Conservation (phyloP, 2,113 vertebrate species). For the Microcebus lehilahytsara region DNA sequence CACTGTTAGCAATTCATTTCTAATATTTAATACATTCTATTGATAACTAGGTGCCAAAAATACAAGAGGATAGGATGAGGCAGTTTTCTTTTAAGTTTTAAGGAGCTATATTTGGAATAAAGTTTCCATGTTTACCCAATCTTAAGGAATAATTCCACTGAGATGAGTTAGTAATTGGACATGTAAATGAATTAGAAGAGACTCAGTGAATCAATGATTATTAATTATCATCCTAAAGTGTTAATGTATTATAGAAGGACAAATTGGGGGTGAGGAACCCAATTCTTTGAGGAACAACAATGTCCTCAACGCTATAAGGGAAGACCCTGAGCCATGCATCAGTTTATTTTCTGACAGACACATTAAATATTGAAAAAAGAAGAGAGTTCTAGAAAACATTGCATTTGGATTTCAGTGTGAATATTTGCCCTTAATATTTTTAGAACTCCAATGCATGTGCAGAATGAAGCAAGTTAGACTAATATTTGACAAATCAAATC, state of each 20-base stretch:
- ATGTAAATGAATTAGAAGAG: background rate
- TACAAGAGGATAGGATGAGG: background rate
- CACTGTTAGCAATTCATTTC: background rate
- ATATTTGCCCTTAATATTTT: slow-evolving; percentile 54
- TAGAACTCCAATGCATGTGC: background rate
- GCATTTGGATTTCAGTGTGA: background rate
- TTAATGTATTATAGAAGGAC: background rate
- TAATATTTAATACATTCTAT: background rate
- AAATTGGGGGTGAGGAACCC: background rate
- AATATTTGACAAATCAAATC: slow-evolving; percentile 57
- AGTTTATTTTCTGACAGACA: background rate
- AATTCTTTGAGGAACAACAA: background rate
- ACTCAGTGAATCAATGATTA: background rate
- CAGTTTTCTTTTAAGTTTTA: slow-evolving; percentile 15
- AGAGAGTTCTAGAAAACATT: background rate
- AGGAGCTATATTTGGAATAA: background rate
- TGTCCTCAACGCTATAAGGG: background rate
- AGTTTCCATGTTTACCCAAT: background rate
- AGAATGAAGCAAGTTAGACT: slow-evolving; percentile 42
- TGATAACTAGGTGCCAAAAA: background rate
- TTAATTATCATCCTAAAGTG: background rate
- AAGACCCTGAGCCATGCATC: background rate
- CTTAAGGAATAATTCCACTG: background rate
- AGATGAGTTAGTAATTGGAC: background rate
- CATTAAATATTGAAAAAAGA: background rate